Base-by-base conservation (phyloP, 2,797 vertebrate species). In the Spondyliosoma cantharus region DNA sequence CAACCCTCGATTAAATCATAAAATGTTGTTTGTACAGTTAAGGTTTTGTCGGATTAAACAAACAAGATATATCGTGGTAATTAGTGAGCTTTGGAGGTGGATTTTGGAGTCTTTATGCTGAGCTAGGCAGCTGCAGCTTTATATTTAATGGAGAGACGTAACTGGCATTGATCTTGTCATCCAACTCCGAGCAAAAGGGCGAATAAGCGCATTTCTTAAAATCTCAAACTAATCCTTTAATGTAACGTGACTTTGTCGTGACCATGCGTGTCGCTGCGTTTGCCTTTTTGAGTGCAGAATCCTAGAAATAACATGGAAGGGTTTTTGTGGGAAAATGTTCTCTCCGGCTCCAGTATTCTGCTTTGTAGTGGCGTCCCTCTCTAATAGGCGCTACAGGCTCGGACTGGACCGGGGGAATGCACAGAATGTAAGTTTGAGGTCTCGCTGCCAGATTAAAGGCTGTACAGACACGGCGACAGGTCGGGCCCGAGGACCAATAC, bases 381-480 rank as follows among this genome's bases (percentile, higher is more conserved):
- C 3, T 62, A 65, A 67, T 17, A 53, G 43, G 56, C 72, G 78
- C 79, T 74, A 63, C 89, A 87, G 77, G 90, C 83, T 61, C 4
- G 16, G 75, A 86, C 90, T 78, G 45, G 91, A 90, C 52, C 46
- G 43, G 75, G 75, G 86, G 90, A 92, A 92, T 91, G 86, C 86
- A 82, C 77, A 86, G 86, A 90, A 89, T 82, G 85, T 37, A 58
- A 27, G 3, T 63, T 62, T 61, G 69, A 79, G 74, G 75, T 81
- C 84, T 63, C 20, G 69, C 56, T 66, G 70, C 53, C 37, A 52
- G 58, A 88, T 81, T 48, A 83, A 83, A 86, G 68, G 72, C 70
- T 24, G 64, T 7, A 54, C n/a, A 20, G 66, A 20, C 67, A 65
- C 57, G 32, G 57, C 3, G 20, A 62, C 77, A 61, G 79, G 68